Percentiles rank a stretch among this genome's conserved stretches.
Conservation (phyloP, 2,797 vertebrate species). For the Myiotriccus ornatus region DNA sequence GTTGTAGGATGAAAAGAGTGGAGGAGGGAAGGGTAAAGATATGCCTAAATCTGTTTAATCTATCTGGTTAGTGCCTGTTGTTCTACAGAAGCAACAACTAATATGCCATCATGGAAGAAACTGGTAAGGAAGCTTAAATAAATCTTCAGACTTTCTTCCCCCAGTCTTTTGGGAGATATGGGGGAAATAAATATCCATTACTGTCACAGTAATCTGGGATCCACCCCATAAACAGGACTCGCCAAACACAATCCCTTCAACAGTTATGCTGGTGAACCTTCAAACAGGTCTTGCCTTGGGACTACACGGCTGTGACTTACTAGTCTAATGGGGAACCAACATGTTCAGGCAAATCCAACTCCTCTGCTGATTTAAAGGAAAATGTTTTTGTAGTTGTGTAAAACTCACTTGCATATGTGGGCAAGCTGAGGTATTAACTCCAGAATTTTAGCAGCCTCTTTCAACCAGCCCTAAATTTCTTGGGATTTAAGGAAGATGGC, state of each 20-base stretch:
- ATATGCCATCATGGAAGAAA: neutral
- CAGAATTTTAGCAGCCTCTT: neutral
- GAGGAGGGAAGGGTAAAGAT: neutral
- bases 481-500: neutral
- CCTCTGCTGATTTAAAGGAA: neutral
- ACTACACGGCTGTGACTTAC: neutral
- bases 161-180: neutral
- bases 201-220: neutral
- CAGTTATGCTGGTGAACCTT: neutral
- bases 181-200: neutral
- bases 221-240: neutral
- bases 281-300: neutral
- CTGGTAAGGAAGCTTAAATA: neutral
- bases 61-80: neutral
- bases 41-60: neutral
- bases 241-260: neutral
- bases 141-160: neutral
- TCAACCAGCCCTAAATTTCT: neutral
- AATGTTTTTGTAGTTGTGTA: neutral
- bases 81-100: neutral
- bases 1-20: neutral
- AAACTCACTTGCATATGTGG: neutral
- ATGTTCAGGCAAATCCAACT: neutral
- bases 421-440: neutral
- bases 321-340: neutral